These are phyloP conservation scores for Calypte anna DNA, from an alignment of 2,113 vertebrate species.

Conservation along the genomic window DNA sequence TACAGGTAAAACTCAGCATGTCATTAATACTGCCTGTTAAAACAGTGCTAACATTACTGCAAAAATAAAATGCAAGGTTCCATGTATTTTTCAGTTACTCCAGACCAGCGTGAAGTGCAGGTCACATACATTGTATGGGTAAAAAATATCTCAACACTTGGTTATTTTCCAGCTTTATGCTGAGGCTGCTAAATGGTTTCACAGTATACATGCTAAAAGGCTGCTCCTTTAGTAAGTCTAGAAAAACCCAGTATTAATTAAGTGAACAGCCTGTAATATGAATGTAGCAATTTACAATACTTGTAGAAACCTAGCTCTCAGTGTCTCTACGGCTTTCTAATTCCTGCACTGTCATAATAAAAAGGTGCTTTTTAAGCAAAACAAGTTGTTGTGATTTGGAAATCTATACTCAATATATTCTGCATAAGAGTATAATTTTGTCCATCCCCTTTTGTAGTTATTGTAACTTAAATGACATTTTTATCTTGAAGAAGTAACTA, in stretches of 20 bases:
- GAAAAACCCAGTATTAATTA: background rate
- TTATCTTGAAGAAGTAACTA: background rate
- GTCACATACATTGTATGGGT: fast-evolving
- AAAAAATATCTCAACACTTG: background rate
- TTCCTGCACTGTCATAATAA: background rate
- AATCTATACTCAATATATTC: background rate
- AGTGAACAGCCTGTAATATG: background rate
- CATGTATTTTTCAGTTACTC: background rate
- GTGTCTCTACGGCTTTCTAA: background rate
- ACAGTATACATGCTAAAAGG: background rate
- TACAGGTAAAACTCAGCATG: background rate
- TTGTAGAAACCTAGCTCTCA: background rate
- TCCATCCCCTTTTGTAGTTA: background rate
- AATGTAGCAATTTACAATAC: background rate
- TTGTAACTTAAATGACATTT: background rate
- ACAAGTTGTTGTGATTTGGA: background rate
- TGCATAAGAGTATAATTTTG: background rate
- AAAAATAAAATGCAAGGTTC: background rate
- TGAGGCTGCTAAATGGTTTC: background rate
- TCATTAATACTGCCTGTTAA: background rate
- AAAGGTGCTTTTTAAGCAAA: background rate
- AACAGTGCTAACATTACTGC: background rate
- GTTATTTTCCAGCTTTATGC: background rate
- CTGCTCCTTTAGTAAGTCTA: background rate
- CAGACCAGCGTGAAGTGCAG: fast-evolving